phyloP scores from a whole-genome alignment of 2,113 vertebrate species.

The Amazona guildingii region DNA sequence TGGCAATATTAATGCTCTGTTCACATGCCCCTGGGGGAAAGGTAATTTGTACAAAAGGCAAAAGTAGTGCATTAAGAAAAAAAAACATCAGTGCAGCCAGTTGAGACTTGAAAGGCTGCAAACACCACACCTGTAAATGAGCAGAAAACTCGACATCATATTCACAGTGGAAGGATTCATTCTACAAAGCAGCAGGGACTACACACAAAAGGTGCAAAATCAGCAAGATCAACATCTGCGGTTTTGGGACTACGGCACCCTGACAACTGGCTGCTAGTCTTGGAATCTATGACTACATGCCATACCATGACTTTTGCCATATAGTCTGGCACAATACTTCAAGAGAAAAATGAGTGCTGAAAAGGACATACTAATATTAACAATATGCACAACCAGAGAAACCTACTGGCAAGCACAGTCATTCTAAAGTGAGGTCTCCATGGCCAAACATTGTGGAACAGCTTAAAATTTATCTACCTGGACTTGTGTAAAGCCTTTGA shows the following conservation, averaged over 20 bases:
- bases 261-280: neutral
- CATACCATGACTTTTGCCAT: neutral
- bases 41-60: neutral
- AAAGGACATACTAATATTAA: neutral
- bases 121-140: neutral
- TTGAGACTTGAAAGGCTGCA: neutral
- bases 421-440: neutral
- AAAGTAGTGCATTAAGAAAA: neutral
- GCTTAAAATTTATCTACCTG: neutral
- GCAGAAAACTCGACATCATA: neutral
- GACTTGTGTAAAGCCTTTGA: too few species aligned
- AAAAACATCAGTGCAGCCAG: neutral
- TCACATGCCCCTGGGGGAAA: neutral
- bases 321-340: neutral
- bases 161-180: rapidly evolving
- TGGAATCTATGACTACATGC: neutral
- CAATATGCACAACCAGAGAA: neutral
- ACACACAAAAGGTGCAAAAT: neutral
- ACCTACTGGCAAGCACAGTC: neutral
- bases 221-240: neutral
- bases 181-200: neutral
- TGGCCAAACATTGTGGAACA: neutral
- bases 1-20: neutral
- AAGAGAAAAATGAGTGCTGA: neutral
- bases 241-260: neutral